Conservation (phyloP, 2,797 vertebrate species). For the Craterocephalus amniculus region DNA sequence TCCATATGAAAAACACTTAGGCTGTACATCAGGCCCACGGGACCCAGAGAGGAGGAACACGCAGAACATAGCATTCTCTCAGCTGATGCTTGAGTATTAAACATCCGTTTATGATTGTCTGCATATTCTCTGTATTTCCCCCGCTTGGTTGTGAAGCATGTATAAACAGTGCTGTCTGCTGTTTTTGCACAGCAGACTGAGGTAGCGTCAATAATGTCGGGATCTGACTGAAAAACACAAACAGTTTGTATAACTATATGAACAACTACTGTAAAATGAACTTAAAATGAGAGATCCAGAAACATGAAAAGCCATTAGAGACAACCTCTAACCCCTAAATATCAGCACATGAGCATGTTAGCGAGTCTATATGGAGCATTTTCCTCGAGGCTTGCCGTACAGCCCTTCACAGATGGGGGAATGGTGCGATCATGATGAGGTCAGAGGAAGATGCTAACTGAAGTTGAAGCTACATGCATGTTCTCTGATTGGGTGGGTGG, state of each 20-base stretch:
- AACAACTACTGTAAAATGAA: not conserved
- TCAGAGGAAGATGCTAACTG: too few relatives aligned
- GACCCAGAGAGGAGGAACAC: constrained; percentile 1
- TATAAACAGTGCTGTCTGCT: too few relatives aligned
- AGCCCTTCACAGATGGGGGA: too few relatives aligned
- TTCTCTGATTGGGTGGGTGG: too few relatives aligned
- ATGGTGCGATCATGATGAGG: not conserved
- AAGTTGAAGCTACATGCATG: too few relatives aligned
- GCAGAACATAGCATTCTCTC: constrained; percentile 24
- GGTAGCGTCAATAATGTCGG: constrained; percentile 27
- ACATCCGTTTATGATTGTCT: constrained; percentile 43
- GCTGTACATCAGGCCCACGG: constrained; percentile 2
- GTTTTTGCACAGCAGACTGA: too few relatives aligned
- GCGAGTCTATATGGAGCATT: not conserved
- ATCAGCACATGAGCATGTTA: not conserved
- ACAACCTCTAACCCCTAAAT: too few relatives aligned
- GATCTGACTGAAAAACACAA: constrained; percentile 8
- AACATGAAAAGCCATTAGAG: not conserved
- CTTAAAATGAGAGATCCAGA: not conserved
- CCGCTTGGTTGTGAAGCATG: constrained; percentile 43
- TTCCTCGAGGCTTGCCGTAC: not conserved
- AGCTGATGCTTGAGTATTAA: constrained; percentile 34
- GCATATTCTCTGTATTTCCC: constrained; percentile 48
- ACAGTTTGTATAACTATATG: constrained; percentile 14
- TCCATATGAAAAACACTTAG: constrained; percentile 8